Conservation (phyloP, 1,140 invertebrate genomes). For the Rhopalosiphum maidis region DNA sequence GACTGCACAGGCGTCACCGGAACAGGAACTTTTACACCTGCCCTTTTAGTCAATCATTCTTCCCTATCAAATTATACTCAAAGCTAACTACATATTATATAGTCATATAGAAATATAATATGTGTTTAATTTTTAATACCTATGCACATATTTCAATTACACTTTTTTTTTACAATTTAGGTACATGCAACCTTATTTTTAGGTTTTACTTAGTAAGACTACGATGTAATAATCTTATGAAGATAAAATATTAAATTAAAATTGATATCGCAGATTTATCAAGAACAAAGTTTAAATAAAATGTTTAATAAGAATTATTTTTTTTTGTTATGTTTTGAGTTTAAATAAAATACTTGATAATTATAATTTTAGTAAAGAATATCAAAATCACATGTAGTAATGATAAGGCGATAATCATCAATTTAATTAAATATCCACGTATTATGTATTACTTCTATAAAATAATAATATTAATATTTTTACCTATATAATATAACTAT, state of each 20-base stretch:
- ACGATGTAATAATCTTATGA: background rate
- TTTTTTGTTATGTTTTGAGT: background rate
- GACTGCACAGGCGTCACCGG: constrained; percentile 27
- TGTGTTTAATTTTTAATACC: background rate
- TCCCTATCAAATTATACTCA: background rate
- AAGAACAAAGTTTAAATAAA: background rate
- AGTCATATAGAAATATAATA: background rate
- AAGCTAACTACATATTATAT: background rate
- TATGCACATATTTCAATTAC: background rate
- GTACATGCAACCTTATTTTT: background rate
- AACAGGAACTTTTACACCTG: constrained; percentile 43
- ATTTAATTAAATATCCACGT: background rate
- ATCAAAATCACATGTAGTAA: too few relatives aligned
- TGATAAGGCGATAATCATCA: too few relatives aligned
- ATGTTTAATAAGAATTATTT: background rate
- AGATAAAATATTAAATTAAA: background rate
- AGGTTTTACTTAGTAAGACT: background rate
- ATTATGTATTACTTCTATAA: background rate
- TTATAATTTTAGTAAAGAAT: too few relatives aligned
- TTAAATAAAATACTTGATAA: background rate
- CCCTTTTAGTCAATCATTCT: background rate
- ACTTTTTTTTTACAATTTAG: background rate
- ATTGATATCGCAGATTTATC: background rate
- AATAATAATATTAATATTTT: background rate
- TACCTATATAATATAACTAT: too few relatives aligned